Conservation (phyloP, 2,888 invertebrate species). For the Hemithea aestivaria region DNA sequence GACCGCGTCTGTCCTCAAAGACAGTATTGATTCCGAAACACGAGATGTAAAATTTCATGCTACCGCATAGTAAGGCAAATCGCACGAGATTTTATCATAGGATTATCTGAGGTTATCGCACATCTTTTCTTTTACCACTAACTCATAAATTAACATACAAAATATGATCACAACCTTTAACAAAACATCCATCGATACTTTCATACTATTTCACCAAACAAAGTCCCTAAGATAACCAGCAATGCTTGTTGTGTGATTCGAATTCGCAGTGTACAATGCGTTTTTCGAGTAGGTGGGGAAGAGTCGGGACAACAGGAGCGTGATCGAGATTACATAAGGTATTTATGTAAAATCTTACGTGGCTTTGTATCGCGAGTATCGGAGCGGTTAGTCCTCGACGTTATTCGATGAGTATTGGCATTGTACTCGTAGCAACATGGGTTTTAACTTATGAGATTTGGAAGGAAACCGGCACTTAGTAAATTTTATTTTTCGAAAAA, state of each 20-base stretch:
- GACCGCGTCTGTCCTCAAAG: constrained; percentile 12
- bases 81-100: constrained; percentile 62
- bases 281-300: constrained; percentile 18
- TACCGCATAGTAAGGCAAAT: constrained; percentile 60
- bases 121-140: constrained; percentile 47
- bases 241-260: constrained; percentile 23
- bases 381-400: constrained; percentile 9
- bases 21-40: constrained; percentile 40
- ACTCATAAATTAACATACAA: constrained; percentile 18
- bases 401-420: constrained; percentile 31
- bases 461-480: too few relatives aligned
- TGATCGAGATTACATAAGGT: constrained; percentile 62
- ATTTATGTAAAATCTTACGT: constrained; percentile 62
- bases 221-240: constrained; percentile 8
- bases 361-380: constrained; percentile 25
- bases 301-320: constrained; percentile 41
- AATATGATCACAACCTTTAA: constrained; percentile 7
- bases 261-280: constrained; percentile 1
- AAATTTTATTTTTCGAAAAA: too few relatives aligned
- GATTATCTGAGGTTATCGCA: constrained; percentile 71
- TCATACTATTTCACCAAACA: not conserved
- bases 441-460: too few relatives aligned
- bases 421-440: constrained; percentile 25
- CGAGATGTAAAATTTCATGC: constrained; percentile 46
- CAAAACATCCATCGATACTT: constrained; percentile 28